Base-by-base conservation (phyloP, 2,888 invertebrate genomes). In the Apomyelois bistriatella region DNA sequence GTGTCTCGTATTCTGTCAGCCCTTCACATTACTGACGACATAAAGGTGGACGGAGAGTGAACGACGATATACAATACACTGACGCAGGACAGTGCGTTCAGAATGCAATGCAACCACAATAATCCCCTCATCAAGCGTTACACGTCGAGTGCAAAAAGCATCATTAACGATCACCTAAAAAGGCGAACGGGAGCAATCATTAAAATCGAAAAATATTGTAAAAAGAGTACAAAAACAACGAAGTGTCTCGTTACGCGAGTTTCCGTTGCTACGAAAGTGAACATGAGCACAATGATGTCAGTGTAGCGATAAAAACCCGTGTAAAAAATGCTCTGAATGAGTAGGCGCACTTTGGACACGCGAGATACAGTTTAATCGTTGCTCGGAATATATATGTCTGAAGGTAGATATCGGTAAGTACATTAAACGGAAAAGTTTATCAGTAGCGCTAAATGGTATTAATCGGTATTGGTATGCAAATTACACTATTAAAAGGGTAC, bases 111-210 rank as follows among this genome's bases (percentile, higher is more conserved):
- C 61, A 65, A 76, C 85, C 86, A 86, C 83, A 86, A 86, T 82
- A 85, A 86, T 85, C 84, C 85, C n/a, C 81, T 82, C 88, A 82
- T 83, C 84, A 74, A 75, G 75, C 74, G 74, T 77, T 79, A 77
- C 83, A 80, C 76, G 80, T 80, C 74, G 75, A 77, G 85, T 81
- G 83, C 81, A 88, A 87, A 85, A 86, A 78, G 82, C 84, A 85
- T 89, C 86, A 87, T 90, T 89, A 89, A 85, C 78, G 85, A 84
- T 79, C 74, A 74, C 89, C 88, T 88, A 83, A 87, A 86, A 88
- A 87, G 88, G 83, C 75, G 77, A 87, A 85, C 80, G 81, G 76
- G 86, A 84, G 82, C 88, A 84, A 83, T 88, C 82, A 87, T 86
- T 87, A 86, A 86, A 85, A 76, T 82, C 77, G 80, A 71, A 76